These are phyloP conservation scores for Trematomus bernacchii DNA, from an alignment of 2,797 vertebrate species.

Conservation along the genomic window DNA sequence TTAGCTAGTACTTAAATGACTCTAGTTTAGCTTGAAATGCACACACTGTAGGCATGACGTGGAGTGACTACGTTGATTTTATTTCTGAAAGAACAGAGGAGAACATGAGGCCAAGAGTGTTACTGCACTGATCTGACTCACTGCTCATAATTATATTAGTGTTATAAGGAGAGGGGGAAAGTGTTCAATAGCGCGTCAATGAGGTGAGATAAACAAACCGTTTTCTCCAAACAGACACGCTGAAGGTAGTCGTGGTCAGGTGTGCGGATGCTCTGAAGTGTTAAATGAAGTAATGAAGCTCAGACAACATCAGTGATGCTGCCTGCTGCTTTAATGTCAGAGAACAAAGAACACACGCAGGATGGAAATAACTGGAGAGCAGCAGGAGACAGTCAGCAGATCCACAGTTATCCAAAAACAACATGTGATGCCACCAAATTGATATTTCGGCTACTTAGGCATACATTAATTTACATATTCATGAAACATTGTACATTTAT, in stretches of 20 bases:
- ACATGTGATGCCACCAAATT: constrained; percentile 16
- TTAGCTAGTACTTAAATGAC: background rate
- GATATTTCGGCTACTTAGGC: background rate
- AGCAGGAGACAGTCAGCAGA: constrained; percentile 47
- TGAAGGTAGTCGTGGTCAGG: constrained; percentile 23
- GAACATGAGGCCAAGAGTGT: background rate
- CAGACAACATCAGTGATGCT: constrained; percentile 33
- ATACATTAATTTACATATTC: background rate
- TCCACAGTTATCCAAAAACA: constrained; percentile 8
- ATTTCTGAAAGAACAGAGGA: background rate
- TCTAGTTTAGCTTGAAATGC: background rate
- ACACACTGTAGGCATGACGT: background rate
- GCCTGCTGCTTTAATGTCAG: constrained; percentile 73
- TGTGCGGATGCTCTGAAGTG: constrained; percentile 36
- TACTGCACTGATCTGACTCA: constrained; percentile 5
- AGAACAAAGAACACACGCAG: constrained; percentile 58
- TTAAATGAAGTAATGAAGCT: constrained; percentile 64
- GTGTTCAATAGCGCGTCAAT: background rate
- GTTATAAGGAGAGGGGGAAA: background rate
- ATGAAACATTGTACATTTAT: background rate
- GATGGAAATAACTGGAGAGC: constrained; percentile 64
- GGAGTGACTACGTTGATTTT: background rate
- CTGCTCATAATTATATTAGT: background rate
- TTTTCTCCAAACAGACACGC: background rate
- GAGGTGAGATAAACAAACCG: background rate